phyloP scores from a whole-genome alignment of 2,113 vertebrate genomes.

The Antigone vipio region DNA sequence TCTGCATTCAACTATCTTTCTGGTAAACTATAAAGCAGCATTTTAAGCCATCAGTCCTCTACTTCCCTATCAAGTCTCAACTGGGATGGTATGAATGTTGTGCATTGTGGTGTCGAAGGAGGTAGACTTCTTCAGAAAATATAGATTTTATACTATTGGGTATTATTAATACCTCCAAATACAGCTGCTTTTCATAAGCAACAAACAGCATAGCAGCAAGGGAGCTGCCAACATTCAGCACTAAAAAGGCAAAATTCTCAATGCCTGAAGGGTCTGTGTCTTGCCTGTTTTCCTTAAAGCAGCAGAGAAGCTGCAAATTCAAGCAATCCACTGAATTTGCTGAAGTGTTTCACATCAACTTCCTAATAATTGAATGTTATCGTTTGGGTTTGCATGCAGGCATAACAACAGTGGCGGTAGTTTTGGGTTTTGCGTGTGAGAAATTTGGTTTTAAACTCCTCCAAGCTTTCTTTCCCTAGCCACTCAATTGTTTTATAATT shows the following conservation, averaged over 20 bases:
- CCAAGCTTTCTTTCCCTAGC: neutral
- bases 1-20: neutral
- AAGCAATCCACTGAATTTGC: neutral
- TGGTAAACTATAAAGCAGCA: neutral
- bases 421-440: neutral
- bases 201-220: neutral
- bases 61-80: neutral
- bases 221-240: neutral
- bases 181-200: conserved; percentile 29
- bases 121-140: neutral
- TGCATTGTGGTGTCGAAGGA: neutral
- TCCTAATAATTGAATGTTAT: neutral
- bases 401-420: neutral
- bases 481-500: neutral
- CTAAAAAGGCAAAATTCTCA: conserved; percentile 1
- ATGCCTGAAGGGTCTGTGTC: neutral
- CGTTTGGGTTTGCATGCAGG: neutral
- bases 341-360: neutral
- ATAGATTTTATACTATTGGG: neutral
- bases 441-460: neutral
- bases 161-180: neutral
- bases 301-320: neutral
- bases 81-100: neutral
- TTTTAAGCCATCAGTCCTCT: neutral
- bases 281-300: neutral